Evolutionary conservation across 2,888 invertebrate genomes (phyloP), one percentile per base, ranked within the genome.

Genomic region (Ectropis crepuscularia): DNA sequence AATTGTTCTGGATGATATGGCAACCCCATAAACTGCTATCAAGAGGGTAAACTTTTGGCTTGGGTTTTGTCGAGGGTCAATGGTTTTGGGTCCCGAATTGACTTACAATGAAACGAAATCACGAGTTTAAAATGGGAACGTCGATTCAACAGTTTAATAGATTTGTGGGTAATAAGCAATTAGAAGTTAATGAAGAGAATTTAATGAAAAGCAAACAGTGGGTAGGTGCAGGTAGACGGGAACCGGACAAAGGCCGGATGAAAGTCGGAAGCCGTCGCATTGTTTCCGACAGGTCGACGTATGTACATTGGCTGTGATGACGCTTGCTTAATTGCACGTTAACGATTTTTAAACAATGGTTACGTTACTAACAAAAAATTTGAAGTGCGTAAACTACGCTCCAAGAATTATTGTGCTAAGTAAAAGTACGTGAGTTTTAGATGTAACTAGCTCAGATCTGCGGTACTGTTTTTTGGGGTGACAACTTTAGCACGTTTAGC

Each of bases 1-100:
- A 63, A 68, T 67, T 70, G 69, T 45, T 63, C 50, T 57, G 12
- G 54, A 49, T 53, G 53, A 37, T 54, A 63, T 66, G 59, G 54
- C 46, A 50, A 60, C 62, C 53, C 64, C 63, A 49, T 55, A 51
- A 57, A 57, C 55, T 38, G 48, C 43, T 49, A 61, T 50, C 9
- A 46, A 57, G 51, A 37, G 61, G 49, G 42, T 47, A 62, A n/a
- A 54, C 61, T 62, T 70, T 60, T 58, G 51, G 59, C 58, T 55
- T 49, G 42, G 49, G 11, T 59, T 63, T 63, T 53, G 36, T 41
- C 28, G 36, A 46, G 45, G 50, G 38, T 12, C 42, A 48, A 49
- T 45, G 9, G 28, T 38, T 49, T 49, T 45, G 36, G 37, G 38
- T 16, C 28, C 42, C 36, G n/a, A 43, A 43, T 42, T 28, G 42